phyloP scores from a whole-genome alignment of 1,140 invertebrate species.

The Fopius arisanus region DNA sequence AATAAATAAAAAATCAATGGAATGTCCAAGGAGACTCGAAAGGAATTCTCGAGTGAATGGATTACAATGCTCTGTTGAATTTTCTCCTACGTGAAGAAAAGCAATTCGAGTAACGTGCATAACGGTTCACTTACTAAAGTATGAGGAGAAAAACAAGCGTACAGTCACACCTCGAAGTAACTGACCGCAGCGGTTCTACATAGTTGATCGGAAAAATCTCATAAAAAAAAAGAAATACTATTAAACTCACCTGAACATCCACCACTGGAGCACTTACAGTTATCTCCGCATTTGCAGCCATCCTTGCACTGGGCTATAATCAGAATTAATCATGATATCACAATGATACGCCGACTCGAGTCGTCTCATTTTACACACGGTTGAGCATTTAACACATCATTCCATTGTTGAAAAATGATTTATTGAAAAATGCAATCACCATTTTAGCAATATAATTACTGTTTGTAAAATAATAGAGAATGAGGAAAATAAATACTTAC shows the following conservation, averaged over 20 bases:
- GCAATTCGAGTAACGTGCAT: background rate
- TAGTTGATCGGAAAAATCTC: background rate
- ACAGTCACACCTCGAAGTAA: background rate
- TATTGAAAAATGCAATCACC: no score
- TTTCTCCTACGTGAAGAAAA: no score
- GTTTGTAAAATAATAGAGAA: no score
- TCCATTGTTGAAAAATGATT: background rate
- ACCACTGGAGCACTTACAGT: conserved; percentile 53
- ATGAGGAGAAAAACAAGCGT: background rate
- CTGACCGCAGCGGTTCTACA: no score
- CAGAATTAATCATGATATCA: background rate
- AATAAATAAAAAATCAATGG: no score
- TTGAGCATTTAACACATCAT: background rate
- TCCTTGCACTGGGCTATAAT: conserved; percentile 50
- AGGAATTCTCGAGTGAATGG: no score
- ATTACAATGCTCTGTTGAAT: no score
- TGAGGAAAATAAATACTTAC: conserved; percentile 42
- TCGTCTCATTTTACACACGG: no score
- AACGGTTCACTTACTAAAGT: background rate
- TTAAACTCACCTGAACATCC: conserved; percentile 48
- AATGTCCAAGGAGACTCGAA: no score
- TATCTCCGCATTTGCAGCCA: conserved; percentile 52
- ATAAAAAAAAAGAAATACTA: background rate
- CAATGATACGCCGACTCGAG: background rate
- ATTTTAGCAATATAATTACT: background rate